phyloP scores from a whole-genome alignment of 2,797 vertebrate genomes.

The Neosilurus hyrtlii region DNA sequence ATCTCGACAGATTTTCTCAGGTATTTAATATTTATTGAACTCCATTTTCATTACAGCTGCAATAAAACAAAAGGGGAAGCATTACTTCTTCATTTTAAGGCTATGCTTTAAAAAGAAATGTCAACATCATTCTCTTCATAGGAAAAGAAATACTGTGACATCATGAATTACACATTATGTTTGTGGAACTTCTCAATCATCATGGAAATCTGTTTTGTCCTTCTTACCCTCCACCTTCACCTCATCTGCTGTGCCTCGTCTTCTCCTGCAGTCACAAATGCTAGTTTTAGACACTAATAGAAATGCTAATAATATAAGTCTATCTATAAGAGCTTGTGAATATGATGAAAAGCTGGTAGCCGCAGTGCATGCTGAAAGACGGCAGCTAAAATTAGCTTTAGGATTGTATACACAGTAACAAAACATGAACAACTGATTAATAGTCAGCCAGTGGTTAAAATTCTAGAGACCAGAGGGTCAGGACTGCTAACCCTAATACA shows the following conservation, averaged over 20 bases:
- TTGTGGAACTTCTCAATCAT: constrained; percentile 55
- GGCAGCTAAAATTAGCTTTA: not conserved
- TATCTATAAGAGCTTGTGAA: constrained; percentile 77
- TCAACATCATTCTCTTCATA: constrained; percentile 38
- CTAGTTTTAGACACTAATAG: constrained; percentile 66
- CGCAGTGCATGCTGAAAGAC: constrained; percentile 72
- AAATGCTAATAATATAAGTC: constrained; percentile 52
- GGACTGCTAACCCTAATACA: not conserved
- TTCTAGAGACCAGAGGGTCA: not conserved
- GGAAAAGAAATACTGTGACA: not conserved
- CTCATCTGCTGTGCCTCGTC: constrained; percentile 59
- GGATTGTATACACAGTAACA: not conserved
- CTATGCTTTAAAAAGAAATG: constrained; percentile 9
- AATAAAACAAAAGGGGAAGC: constrained; percentile 32
- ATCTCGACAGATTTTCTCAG: not conserved
- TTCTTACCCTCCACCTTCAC: constrained; percentile 67
- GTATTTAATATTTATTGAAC: not conserved
- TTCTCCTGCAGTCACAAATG: constrained; percentile 73
- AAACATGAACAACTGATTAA: not conserved
- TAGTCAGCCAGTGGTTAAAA: not conserved
- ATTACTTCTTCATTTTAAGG: constrained; percentile 30
- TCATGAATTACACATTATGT: not conserved
- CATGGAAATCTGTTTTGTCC: constrained; percentile 64
- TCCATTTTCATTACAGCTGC: constrained; percentile 28
- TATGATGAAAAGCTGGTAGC: constrained; percentile 76